These are phyloP conservation scores for Ophioninae sp. DNA, from an alignment of 2,888 invertebrate genomes.

Conservation along the genomic window DNA sequence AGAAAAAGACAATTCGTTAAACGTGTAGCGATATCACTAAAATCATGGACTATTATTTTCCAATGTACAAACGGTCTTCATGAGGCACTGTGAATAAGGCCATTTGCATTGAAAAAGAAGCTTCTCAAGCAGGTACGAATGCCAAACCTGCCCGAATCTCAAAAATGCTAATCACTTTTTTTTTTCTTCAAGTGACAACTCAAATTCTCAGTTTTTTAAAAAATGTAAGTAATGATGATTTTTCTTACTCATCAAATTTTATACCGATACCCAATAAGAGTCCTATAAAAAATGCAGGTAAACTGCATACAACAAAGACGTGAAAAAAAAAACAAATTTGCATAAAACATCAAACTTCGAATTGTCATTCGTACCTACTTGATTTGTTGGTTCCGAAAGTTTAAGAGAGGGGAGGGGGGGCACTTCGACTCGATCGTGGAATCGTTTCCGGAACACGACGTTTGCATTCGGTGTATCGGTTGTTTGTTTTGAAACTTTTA, in stretches of 20 bases:
- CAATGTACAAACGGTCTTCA: slow-evolving; percentile 22
- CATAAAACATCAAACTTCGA: background rate
- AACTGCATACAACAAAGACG: no score
- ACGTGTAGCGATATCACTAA: no score
- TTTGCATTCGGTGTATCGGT: slow-evolving; percentile 4
- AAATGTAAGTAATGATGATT: no score
- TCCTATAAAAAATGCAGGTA: background rate
- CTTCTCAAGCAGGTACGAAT: no score
- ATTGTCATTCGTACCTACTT: slow-evolving; percentile 3
- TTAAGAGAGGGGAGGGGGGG: background rate
- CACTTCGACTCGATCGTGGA: background rate
- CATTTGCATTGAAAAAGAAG: background rate
- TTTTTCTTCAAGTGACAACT: no score
- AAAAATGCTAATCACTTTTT: background rate
- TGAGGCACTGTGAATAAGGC: slow-evolving; percentile 32
- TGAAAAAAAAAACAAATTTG: background rate
- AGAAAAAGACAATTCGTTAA: no score
- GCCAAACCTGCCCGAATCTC: background rate
- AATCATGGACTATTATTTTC: background rate
- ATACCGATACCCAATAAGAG: no score
- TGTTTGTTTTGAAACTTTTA: slow-evolving; percentile 28
- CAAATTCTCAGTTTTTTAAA: no score
- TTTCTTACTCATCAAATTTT: no score
- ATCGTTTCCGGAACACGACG: background rate
- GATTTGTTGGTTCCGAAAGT: background rate